Evolutionary conservation across 2,113 vertebrate genomes (phyloP).

Genomic region (Rhabdomys dilectus): DNA sequence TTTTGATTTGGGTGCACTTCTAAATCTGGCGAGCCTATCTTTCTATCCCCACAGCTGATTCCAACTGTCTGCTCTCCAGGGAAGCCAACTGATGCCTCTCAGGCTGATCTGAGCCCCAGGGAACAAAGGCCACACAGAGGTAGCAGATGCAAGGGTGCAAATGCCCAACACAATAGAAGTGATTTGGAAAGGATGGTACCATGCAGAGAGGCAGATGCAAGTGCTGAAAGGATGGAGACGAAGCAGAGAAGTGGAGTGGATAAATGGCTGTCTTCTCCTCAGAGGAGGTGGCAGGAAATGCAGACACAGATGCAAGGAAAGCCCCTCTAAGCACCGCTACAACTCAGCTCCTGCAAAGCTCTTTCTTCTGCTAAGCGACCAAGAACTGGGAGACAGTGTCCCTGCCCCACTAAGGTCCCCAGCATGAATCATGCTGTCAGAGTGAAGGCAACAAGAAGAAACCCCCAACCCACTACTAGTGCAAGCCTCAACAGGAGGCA

Average conservation of each 20-base stretch:
- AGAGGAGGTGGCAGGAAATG: background rate
- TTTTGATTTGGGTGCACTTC: background rate
- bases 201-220: background rate
- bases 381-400: background rate
- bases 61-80: background rate
- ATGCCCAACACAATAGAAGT: background rate
- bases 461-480: background rate
- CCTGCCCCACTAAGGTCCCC: background rate
- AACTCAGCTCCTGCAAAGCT: too few species aligned
- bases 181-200: background rate
- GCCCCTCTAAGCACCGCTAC: background rate
- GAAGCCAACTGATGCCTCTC: background rate
- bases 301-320: rapidly evolving
- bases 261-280: background rate
- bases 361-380: background rate
- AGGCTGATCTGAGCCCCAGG: background rate
- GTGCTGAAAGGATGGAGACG: rapidly evolving
- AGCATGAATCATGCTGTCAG: background rate
- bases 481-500: background rate
- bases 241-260: background rate
- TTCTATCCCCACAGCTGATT: too few species aligned
- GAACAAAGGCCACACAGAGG: background rate
- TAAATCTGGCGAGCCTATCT: background rate
- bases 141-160: background rate
- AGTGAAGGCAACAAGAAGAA: background rate